Conservation (phyloP, 2,113 vertebrate species). For the Amblyopsis rosae region DNA sequence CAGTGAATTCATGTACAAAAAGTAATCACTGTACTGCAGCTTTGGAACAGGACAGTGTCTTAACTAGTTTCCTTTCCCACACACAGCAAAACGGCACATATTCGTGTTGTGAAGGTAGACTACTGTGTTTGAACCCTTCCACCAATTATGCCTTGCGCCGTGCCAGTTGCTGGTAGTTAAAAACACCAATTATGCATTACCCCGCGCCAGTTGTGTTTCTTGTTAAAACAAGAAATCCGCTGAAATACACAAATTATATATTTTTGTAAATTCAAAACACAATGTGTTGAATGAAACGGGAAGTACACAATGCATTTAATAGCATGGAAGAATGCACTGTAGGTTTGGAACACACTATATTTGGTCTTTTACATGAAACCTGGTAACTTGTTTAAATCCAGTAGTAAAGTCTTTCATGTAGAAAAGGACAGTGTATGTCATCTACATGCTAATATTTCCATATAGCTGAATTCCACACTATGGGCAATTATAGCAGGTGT, state of each 20-base stretch:
- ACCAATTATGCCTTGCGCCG: no score
- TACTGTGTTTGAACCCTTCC: no score
- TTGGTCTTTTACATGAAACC: background rate
- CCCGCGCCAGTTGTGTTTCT: background rate
- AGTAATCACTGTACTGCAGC: constrained; percentile 14
- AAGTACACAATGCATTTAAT: background rate
- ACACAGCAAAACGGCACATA: background rate
- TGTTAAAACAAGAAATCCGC: background rate
- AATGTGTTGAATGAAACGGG: background rate
- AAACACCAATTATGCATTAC: background rate
- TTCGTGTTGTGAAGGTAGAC: background rate
- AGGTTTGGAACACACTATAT: background rate
- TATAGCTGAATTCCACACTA: no score
- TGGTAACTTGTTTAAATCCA: no score
- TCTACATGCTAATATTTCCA: no score
- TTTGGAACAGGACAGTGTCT: constrained; percentile 4
- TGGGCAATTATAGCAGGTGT: no score
- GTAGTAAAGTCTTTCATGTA: no score
- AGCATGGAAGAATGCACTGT: no score
- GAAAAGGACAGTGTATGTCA: no score
- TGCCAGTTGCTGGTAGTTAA: background rate
- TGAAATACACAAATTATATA: background rate
- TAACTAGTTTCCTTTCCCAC: background rate
- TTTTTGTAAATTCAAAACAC: background rate
- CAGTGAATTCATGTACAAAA: constrained; percentile 12